These are phyloP conservation scores for Myanophis thanlyinensis DNA, from an alignment of 2,113 vertebrate genomes.

Conservation along the genomic window DNA sequence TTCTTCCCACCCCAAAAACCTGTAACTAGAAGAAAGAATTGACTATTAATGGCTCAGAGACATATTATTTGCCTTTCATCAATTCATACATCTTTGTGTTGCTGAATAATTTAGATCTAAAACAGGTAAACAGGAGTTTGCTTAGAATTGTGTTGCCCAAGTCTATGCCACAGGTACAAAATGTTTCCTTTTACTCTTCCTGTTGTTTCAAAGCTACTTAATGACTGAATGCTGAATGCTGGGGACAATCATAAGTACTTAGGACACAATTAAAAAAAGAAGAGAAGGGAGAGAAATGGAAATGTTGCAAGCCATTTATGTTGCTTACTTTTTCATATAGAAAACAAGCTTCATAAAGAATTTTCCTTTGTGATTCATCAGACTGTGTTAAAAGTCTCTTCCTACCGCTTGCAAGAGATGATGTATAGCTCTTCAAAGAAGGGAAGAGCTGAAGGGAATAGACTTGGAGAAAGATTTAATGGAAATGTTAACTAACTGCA, in stretches of 20 bases:
- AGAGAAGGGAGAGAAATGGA: constrained; percentile 36
- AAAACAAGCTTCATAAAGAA: constrained; percentile 79
- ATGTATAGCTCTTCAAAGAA: constrained; percentile 59
- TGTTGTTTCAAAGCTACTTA: constrained; percentile 80
- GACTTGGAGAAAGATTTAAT: constrained; percentile 54
- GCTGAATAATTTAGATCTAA: constrained; percentile 70
- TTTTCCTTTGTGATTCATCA: constrained; percentile 74
- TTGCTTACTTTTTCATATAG: constrained; percentile 77
- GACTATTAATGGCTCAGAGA: constrained; percentile 75
- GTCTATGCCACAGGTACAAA: constrained; percentile 77
- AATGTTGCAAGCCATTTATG: constrained; percentile 72
- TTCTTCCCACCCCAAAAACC: background rate
- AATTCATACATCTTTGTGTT: constrained; percentile 71
- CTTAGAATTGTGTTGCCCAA: constrained; percentile 73
- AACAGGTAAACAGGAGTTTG: constrained; percentile 70
- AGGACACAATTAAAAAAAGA: constrained; percentile 73
- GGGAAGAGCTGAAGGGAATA: constrained; percentile 58
- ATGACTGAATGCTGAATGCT: constrained; percentile 80
- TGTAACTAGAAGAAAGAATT: constrained; percentile 49
- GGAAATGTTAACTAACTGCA: constrained; percentile 52
- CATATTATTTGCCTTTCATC: constrained; percentile 76
- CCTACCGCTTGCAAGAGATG: constrained; percentile 57
- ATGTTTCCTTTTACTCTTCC: constrained; percentile 76
- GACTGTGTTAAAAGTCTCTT: constrained; percentile 64
- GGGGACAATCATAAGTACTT: constrained; percentile 78